Base-by-base conservation (phyloP, 2,797 vertebrate genomes). In the Microcaecilia unicolor region DNA sequence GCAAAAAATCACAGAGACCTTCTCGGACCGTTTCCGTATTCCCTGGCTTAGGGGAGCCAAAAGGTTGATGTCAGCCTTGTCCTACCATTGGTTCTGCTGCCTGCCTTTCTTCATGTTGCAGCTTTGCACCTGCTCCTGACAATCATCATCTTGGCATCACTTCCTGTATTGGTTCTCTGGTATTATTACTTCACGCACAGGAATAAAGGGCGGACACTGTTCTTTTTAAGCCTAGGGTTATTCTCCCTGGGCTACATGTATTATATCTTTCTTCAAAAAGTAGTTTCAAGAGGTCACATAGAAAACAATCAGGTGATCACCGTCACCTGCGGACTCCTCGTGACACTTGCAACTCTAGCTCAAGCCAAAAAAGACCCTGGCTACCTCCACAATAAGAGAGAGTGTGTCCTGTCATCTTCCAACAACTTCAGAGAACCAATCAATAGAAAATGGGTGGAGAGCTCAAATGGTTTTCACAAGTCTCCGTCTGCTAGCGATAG, bases 121-220 rank as follows among this genome's bases (percentile, higher is more conserved):
- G 88, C 96, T 11, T 70, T 94, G 63, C 92, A 98, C 50, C 77
- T 90, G 64, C 58, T 98, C 31, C 63, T 98, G 9, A 92, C 89
- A 12, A 24, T 76, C 8, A 37, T 81, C 55, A 51, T 90, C 29
- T 40, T 98, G 59, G 86, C 69, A 0, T 77, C 84, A 2, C 69
- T 95, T 25, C 94, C 93, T 1, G 72, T 42, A 15, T 58, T 93
- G 56, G 76, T 94, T 38, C 72, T 99, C 33, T 95, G 91, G 92
- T 99, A 97, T 46, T 99, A 98, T 73, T 96, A 91, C 50, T 67
- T 92, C 78, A 99, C 91, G n/a, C 96, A 98, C 62, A 74, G 83
- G 35, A 87, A 88, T 61, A 97, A 95, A 55, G 91, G 92, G 1
- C 86, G 45, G 29, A 96, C 91, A 0, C 83, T 93, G 10, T 93